Conservation (phyloP, 2,888 invertebrate species). For the Synanthedon formicaeformis region DNA sequence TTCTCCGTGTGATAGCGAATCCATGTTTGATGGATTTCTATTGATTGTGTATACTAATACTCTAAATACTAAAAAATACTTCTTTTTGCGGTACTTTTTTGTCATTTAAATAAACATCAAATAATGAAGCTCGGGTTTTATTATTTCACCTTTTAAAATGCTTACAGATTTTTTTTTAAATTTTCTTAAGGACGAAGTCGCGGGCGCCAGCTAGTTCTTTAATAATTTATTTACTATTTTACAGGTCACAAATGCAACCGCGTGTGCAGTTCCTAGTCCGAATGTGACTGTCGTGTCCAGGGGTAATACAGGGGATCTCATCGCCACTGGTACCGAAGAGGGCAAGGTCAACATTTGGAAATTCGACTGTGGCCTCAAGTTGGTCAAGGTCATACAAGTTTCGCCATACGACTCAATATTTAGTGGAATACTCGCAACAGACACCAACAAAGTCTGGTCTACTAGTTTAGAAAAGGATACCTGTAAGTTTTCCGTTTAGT, state of each 20-base stretch:
- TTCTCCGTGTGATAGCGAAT: too few relatives aligned
- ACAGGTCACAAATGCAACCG: constrained; percentile 82
- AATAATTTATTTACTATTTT: neutral
- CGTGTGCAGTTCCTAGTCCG: constrained; percentile 75
- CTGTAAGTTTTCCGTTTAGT: constrained; percentile 33
- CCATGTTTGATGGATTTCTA: too few relatives aligned
- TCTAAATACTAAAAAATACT: too few relatives aligned
- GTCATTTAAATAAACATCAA: too few relatives aligned
- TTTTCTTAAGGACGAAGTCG: too few relatives aligned
- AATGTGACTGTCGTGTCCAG: constrained; percentile 71
- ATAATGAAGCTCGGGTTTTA: too few relatives aligned
- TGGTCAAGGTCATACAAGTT: constrained; percentile 71
- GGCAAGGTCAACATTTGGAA: constrained; percentile 87
- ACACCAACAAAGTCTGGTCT: constrained; percentile 59
- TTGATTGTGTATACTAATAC: too few relatives aligned
- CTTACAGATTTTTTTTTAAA: too few relatives aligned
- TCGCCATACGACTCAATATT: constrained; percentile 64
- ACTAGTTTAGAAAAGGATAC: constrained; percentile 57
- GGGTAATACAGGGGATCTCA: constrained; percentile 70
- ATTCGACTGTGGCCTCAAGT: constrained; percentile 81
- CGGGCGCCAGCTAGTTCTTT: too few relatives aligned
- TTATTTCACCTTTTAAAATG: too few relatives aligned
- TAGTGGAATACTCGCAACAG: constrained; percentile 52
- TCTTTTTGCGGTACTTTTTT: too few relatives aligned
- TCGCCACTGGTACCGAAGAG: constrained; percentile 70